A percentile compares a stretch with the other conserved stretches of the same genome.
Conservation (phyloP, 2,113 vertebrate genomes). For the Etia nguti region DNA sequence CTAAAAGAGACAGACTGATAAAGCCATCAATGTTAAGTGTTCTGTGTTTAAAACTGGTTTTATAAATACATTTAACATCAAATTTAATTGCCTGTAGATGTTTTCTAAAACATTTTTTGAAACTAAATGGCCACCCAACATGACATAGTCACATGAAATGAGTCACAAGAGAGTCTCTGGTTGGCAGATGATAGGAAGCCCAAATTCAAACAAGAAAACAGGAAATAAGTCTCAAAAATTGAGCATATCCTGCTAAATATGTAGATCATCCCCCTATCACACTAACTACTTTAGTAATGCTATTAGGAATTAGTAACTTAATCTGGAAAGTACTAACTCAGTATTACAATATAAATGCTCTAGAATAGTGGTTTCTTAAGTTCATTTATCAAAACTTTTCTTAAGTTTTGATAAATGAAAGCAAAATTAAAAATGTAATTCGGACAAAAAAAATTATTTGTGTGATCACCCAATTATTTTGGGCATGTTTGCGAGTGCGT, state of each 20-base stretch:
- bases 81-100: not conserved
- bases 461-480: not conserved
- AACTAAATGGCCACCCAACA: not conserved
- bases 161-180: not conserved
- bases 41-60: not conserved
- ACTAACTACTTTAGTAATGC: not conserved
- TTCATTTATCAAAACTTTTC: too few species aligned
- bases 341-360: not conserved
- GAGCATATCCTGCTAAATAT: not conserved
- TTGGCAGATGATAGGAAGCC: not conserved
- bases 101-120: not conserved
- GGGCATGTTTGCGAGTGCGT: not conserved
- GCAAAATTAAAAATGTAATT: not conserved
- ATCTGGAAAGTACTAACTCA: not conserved
- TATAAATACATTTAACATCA: not conserved
- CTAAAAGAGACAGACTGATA: not conserved
- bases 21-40: not conserved
- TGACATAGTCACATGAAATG: not conserved
- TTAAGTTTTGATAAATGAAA: not conserved
- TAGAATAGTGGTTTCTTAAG: not conserved
- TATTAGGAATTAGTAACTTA: not conserved
- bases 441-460: not conserved
- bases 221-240: not conserved
- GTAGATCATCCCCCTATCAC: not conserved
- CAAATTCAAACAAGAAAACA: not conserved